phyloP scores from a whole-genome alignment of 2,113 vertebrate species.

The Brachypteracias leptosomus region DNA sequence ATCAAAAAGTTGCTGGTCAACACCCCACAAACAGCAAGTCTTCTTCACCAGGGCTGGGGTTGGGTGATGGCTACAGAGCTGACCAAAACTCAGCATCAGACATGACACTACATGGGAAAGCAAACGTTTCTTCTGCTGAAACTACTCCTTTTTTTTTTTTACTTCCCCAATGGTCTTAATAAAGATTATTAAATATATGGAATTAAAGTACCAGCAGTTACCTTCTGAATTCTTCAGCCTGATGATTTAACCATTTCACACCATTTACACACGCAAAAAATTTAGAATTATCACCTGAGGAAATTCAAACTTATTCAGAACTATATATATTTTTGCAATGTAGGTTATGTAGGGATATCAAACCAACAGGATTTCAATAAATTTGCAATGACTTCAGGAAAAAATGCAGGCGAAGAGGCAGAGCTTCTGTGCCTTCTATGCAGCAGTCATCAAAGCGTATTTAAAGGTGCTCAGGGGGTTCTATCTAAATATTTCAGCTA shows the following conservation, averaged over 20 bases:
- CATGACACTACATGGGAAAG: fast-evolving
- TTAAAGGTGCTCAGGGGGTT: background rate
- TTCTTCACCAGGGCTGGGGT: background rate
- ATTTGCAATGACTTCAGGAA: background rate
- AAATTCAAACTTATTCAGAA: background rate
- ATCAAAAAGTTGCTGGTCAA: background rate
- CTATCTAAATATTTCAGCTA: background rate
- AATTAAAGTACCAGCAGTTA: background rate
- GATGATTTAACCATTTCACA: background rate
- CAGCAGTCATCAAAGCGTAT: background rate
- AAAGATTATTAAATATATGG: background rate
- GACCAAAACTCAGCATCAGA: background rate
- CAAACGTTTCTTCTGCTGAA: background rate
- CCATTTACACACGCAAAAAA: background rate
- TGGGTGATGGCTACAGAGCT: background rate
- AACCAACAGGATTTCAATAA: background rate
- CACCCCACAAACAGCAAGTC: background rate
- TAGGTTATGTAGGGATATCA: fast-evolving
- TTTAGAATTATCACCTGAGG: background rate
- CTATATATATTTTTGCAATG: background rate
- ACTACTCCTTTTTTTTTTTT: background rate
- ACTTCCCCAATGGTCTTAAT: background rate
- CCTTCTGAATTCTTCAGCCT: background rate
- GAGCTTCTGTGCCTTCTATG: background rate
- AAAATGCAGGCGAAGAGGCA: background rate